Evolutionary conservation across 53 echinoderm and acorn worm species (phyloP).

Genomic region (Luidia sarsii): DNA sequence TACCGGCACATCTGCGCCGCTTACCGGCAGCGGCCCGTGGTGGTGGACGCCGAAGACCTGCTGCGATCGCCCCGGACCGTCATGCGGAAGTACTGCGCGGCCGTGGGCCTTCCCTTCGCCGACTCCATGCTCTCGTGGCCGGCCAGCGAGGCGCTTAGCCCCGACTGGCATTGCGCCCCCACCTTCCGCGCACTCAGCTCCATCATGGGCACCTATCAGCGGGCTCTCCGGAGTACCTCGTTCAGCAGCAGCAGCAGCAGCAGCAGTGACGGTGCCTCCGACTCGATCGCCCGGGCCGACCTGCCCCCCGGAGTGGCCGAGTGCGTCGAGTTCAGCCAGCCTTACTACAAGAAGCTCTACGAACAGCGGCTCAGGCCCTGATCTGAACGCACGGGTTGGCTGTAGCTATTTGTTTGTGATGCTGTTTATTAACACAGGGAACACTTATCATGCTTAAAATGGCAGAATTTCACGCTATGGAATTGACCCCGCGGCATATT

Average conservation of each 20-base stretch:
- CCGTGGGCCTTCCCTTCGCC: slow-evolving; percentile 62
- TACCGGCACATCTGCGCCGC: slow-evolving; percentile 71
- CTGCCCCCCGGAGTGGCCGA: slow-evolving; percentile 62
- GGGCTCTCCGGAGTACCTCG: slow-evolving; percentile 60
- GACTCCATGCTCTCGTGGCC: slow-evolving; percentile 73
- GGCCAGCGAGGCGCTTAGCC: slow-evolving; percentile 34
- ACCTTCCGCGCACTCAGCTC: slow-evolving; percentile 55
- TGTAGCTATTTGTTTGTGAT: no score
- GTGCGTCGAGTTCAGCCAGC: slow-evolving; percentile 52
- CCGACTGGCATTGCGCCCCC: slow-evolving; percentile 59
- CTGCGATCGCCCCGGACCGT: slow-evolving; percentile 50
- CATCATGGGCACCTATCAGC: slow-evolving; percentile 57
- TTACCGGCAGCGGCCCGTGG: slow-evolving; percentile 66
- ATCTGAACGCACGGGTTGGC: no score
- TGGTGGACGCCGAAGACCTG: slow-evolving; percentile 79
- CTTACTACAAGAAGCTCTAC: slow-evolving; percentile 68
- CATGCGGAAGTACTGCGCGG: slow-evolving; percentile 73
- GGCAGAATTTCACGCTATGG: no score
- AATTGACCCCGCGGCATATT: no score
- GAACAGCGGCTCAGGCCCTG: slow-evolving; percentile 58
- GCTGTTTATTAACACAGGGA: no score
- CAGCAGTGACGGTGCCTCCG: not conserved
- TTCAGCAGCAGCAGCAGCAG: slow-evolving; percentile 38
- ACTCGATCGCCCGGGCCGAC: slow-evolving; percentile 23
- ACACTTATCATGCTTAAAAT: no score